Percentiles rank a stretch among this genome's conserved stretches.
Conservation (phyloP, 2,888 invertebrate genomes). For the Rotaria sp. region DNA sequence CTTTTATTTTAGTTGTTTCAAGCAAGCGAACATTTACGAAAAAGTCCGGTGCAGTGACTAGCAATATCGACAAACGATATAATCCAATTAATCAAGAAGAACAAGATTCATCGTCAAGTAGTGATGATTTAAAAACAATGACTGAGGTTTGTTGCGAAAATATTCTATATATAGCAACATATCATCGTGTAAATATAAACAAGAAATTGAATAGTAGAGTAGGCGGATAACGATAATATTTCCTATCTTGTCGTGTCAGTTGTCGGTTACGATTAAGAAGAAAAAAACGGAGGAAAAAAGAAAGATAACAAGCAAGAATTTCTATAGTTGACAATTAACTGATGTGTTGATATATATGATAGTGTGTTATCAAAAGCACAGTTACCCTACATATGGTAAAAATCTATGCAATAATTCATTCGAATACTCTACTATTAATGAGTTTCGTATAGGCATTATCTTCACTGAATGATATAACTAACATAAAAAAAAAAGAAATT, state of each 20-base stretch:
- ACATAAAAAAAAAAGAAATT: too few species aligned
- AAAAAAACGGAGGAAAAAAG: not conserved
- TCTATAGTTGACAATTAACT: not conserved
- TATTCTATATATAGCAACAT: too few species aligned
- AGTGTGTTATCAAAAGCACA: not conserved
- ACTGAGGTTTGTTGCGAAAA: constrained; percentile 26
- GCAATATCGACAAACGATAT: constrained; percentile 32
- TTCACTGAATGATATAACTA: not conserved
- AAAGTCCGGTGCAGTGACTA: constrained; percentile 32
- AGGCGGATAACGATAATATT: not conserved
- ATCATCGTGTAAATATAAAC: too few species aligned
- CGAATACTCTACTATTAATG: too few species aligned
- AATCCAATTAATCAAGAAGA: constrained; percentile 34
- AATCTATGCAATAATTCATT: not conserved
- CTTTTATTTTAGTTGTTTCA: not conserved
- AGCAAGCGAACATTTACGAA: constrained; percentile 33
- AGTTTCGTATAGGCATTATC: not conserved
- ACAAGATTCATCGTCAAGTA: constrained; percentile 38
- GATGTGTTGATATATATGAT: not conserved
- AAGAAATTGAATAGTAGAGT: too few species aligned
- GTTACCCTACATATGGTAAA: not conserved
- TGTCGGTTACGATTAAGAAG: not conserved
- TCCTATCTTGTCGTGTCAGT: not conserved
- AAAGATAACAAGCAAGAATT: not conserved
- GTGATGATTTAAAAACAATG: constrained; percentile 40